phyloP scores from a whole-genome alignment of 2,888 invertebrate species.

The Drosophila phalerata region DNA sequence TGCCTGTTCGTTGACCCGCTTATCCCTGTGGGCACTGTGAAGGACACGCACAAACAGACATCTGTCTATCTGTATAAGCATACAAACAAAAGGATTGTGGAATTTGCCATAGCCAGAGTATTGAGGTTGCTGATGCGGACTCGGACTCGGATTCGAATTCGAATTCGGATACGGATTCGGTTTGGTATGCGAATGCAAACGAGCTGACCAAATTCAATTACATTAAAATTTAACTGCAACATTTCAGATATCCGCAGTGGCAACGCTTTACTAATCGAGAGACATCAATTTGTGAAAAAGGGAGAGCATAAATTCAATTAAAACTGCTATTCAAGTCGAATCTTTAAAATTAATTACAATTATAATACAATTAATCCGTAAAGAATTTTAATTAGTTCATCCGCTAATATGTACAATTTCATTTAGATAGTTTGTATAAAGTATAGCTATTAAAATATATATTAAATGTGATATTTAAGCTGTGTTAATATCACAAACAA shows the following conservation, averaged over 20 bases:
- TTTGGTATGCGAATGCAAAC: slow-evolving; percentile 13
- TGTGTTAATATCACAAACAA: slow-evolving; percentile 25
- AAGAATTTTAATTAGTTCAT: not conserved
- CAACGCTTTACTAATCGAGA: slow-evolving; percentile 36
- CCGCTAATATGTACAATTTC: not conserved
- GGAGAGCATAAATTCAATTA: slow-evolving; percentile 34
- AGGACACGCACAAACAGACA: slow-evolving; percentile 46
- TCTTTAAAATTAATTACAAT: not conserved
- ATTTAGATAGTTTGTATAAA: not conserved
- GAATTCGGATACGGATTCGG: no score
- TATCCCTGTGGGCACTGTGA: slow-evolving; percentile 54
- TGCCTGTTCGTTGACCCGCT: slow-evolving; percentile 63
- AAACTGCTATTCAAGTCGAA: slow-evolving; percentile 4
- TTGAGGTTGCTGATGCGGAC: slow-evolving; percentile 43
- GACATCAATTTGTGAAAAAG: slow-evolving; percentile 11
- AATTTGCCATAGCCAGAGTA: slow-evolving; percentile 12
- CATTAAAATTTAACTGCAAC: slow-evolving; percentile 51
- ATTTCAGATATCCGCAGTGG: slow-evolving; percentile 38
- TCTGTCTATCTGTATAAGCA: slow-evolving; percentile 43
- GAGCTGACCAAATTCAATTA: slow-evolving; percentile 50
- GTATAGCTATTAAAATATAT: slow-evolving; percentile 6
- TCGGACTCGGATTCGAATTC: not conserved
- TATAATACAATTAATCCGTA: not conserved
- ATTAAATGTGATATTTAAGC: slow-evolving; percentile 25
- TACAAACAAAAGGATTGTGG: slow-evolving; percentile 55